Percentiles rank a stretch among this genome's conserved stretches.
phyloP scores from a whole-genome alignment of 2,797 vertebrate species.

The Pipistrellus pygmaeus region DNA sequence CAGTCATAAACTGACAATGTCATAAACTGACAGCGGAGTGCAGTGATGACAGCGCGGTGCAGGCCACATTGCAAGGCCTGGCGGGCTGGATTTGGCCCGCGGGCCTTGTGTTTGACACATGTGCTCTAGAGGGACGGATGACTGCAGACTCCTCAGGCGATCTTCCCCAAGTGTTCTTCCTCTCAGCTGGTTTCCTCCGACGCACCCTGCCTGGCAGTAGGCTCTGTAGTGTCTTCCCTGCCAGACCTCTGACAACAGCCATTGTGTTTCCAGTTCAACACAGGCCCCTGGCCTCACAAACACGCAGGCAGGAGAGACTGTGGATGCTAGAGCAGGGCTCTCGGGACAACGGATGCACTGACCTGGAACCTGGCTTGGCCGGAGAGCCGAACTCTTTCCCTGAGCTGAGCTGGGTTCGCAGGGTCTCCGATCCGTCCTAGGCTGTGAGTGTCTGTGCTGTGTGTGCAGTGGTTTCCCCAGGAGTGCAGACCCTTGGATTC shows the following conservation, averaged over 20 bases:
- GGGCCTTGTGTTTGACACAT: no score
- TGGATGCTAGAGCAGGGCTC: not conserved
- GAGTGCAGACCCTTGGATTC: not conserved
- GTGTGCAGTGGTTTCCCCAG: not conserved
- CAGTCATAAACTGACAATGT: no score
- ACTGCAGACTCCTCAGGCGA: not conserved
- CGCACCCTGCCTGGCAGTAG: slow-evolving; percentile 2
- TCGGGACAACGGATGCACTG: slow-evolving; percentile 22
- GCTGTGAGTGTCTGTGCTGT: not conserved
- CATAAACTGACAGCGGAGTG: no score
- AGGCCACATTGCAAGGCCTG: no score
- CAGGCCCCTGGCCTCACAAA: slow-evolving; percentile 22
- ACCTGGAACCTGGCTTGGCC: not conserved
- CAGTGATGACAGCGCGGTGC: no score
- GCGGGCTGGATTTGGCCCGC: no score
- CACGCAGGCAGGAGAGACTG: not conserved
- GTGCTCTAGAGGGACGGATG: not conserved
- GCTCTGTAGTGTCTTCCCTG: slow-evolving; percentile 50
- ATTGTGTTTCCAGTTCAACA: slow-evolving; percentile 63
- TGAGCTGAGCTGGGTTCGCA: not conserved
- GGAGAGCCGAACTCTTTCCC: not conserved
- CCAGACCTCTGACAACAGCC: slow-evolving; percentile 54
- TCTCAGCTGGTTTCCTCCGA: slow-evolving; percentile 59
- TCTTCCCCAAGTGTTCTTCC: not conserved
- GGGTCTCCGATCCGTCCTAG: not conserved